Evolutionary conservation across 2,797 vertebrate species (phyloP).

Genomic region (Tragopan temminckii): DNA sequence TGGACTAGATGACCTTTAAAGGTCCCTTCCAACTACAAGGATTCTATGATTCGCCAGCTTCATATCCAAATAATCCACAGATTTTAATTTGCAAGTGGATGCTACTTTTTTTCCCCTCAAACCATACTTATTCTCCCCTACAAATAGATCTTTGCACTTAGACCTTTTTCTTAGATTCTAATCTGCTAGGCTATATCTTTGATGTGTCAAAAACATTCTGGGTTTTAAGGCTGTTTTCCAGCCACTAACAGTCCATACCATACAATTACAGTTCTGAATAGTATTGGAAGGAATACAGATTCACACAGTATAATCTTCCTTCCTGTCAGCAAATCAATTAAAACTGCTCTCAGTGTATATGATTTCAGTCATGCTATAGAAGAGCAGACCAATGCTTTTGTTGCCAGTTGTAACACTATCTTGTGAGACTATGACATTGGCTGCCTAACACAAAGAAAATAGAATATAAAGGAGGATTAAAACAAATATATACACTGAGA

Average conservation of each 20-base stretch:
- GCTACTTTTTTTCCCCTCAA: rapidly evolving
- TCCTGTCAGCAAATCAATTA: background rate
- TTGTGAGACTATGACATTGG: background rate
- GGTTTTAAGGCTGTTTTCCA: background rate
- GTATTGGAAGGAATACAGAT: background rate
- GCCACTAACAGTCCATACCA: background rate
- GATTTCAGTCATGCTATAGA: background rate
- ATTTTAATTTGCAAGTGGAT: background rate
- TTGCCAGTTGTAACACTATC: background rate
- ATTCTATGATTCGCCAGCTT: background rate
- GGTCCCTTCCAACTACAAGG: too few species aligned
- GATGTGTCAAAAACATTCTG: background rate
- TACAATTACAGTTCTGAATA: background rate
- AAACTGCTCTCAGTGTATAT: background rate
- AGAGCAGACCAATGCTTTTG: background rate
- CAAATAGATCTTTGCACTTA: background rate
- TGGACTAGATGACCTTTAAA: too few species aligned
- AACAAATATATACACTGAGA: background rate
- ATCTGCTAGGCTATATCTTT: background rate
- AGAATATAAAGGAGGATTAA: background rate
- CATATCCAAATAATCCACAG: background rate
- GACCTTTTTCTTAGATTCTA: background rate
- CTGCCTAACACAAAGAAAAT: background rate
- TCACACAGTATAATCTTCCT: background rate
- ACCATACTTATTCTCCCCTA: background rate